phyloP scores from a whole-genome alignment of 2,113 vertebrate genomes.

The Lamprologus sp. region DNA sequence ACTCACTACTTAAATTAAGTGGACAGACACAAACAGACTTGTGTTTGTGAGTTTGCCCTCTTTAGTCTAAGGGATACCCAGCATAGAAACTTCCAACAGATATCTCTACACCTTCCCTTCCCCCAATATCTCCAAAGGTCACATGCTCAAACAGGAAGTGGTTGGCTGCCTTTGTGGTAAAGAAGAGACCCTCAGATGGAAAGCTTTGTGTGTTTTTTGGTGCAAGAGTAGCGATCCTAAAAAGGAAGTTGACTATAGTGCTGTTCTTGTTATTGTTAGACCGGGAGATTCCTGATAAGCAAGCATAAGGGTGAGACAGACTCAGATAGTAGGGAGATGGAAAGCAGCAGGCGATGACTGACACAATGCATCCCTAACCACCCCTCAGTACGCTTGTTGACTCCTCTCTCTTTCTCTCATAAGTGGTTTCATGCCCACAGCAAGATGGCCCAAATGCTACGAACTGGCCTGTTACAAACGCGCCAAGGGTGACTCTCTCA shows the following conservation, averaged over 20 bases:
- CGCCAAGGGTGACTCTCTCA: not conserved
- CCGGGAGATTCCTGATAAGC: slow-evolving; percentile 39
- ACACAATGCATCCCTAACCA: slow-evolving; percentile 8
- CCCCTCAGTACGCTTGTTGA: not conserved
- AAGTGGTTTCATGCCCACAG: not conserved
- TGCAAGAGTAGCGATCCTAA: not conserved
- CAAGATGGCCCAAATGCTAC: not conserved
- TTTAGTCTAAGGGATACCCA: not conserved
- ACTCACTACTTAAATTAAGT: slow-evolving; percentile 49
- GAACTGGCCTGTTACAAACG: not conserved
- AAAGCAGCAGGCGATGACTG: slow-evolving; percentile 33
- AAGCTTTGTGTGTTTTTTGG: not conserved
- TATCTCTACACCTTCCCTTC: not conserved
- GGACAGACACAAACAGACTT: not conserved
- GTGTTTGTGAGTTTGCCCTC: not conserved
- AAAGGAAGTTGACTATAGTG: not conserved
- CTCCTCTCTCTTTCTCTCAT: not conserved
- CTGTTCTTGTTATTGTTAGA: slow-evolving; percentile 1
- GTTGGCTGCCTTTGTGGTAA: not conserved
- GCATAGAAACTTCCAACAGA: not conserved
- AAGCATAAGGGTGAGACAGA: not conserved
- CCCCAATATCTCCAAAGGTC: slow-evolving; percentile 14
- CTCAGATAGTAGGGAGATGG: not conserved
- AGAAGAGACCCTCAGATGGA: not conserved
- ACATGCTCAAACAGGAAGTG: slow-evolving; percentile 38